phyloP scores from a whole-genome alignment of 2,113 vertebrate genomes.

The Sciurus niger region DNA sequence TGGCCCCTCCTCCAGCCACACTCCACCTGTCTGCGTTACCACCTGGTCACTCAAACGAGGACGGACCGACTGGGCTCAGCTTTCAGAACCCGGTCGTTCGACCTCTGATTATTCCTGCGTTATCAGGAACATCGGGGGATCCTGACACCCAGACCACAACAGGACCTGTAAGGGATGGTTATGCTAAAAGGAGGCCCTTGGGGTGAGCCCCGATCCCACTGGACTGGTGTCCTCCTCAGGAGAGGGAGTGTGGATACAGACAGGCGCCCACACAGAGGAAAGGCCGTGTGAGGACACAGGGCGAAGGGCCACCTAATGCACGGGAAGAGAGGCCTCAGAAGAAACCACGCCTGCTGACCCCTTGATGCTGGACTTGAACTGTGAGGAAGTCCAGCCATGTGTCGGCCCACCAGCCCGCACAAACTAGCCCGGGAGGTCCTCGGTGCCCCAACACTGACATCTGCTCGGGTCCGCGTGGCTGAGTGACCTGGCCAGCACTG shows the following conservation, averaged over 20 bases:
- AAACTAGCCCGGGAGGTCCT: too few relatives aligned
- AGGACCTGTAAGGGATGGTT: neutral
- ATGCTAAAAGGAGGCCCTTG: neutral
- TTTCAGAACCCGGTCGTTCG: accelerated
- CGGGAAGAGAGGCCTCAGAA: neutral
- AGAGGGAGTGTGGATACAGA: neutral
- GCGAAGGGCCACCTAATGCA: neutral
- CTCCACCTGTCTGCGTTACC: too few relatives aligned
- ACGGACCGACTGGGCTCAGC: too few relatives aligned
- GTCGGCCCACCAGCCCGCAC: neutral
- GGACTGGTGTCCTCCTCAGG: neutral
- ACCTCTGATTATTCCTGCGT: too few relatives aligned
- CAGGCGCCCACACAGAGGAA: neutral
- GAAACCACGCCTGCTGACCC: neutral
- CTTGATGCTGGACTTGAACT: neutral
- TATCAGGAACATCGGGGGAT: too few relatives aligned
- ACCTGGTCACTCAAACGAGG: too few relatives aligned
- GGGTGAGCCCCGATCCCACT: neutral
- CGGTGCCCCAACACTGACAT: too few relatives aligned
- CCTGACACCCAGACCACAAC: too few relatives aligned
- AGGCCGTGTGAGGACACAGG: accelerated
- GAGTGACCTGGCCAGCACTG: neutral
- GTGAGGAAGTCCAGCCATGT: neutral
- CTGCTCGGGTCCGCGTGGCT: too few relatives aligned
- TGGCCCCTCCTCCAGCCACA: too few relatives aligned